Evolutionary conservation across 53 echinoderm and acorn worm species (phyloP).

Genomic region (Stichopus horrens): DNA sequence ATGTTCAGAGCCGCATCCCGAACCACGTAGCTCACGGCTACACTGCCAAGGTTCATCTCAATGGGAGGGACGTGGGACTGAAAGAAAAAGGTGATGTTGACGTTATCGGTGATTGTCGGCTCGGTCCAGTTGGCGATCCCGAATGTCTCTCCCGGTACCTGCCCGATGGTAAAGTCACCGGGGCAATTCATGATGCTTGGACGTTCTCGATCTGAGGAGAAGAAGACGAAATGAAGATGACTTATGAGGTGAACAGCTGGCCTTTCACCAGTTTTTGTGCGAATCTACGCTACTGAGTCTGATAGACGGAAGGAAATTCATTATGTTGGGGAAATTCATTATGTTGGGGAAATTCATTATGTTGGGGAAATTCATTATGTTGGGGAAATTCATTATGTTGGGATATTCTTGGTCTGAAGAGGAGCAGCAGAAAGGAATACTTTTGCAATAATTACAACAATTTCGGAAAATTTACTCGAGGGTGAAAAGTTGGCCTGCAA

Average conservation of each 20-base stretch:
- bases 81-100: constrained; percentile 43
- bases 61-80: constrained; percentile 21
- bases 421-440: neutral
- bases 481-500: no score
- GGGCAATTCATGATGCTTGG: constrained; percentile 47
- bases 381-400: constrained; percentile 22
- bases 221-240: neutral
- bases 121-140: constrained; percentile 26
- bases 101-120: constrained; percentile 43
- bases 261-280: no score
- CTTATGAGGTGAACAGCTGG: no score
- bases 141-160: constrained; percentile 26
- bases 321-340: constrained; percentile 38
- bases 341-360: constrained; percentile 44
- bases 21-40: constrained; percentile 36
- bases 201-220: constrained; percentile 36
- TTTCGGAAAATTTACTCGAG: no score
- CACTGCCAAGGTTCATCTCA: constrained; percentile 47
- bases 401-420: constrained; percentile 47
- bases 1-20: constrained; percentile 55
- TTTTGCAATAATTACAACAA: no score
- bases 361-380: no score
- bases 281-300: no score
- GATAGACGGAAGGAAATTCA: constrained; percentile 4
- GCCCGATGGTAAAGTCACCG: constrained; percentile 23